phyloP scores from a whole-genome alignment of 1,140 invertebrate genomes.

The Choristoneura fumiferana region DNA sequence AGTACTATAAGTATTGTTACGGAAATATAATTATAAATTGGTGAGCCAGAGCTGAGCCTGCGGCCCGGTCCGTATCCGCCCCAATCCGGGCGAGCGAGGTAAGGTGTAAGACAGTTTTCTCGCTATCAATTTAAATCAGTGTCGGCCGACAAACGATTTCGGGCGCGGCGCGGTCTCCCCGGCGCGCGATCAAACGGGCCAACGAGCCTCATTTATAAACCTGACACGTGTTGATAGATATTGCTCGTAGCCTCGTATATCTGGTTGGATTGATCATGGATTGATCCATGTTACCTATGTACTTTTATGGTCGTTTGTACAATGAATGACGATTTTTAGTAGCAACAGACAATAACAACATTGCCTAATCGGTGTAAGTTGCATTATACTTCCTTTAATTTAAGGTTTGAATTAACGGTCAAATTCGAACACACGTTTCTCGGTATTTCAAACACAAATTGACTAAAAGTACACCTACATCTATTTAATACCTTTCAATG shows the following conservation, averaged over 20 bases:
- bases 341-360: neutral
- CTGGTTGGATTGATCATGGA: neutral
- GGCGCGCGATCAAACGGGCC: neutral
- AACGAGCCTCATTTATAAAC: constrained; percentile 7
- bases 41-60: too few relatives aligned
- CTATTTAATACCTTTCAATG: too few relatives aligned
- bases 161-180: constrained; percentile 1
- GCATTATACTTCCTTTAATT: too few relatives aligned
- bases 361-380: too few relatives aligned
- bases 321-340: neutral
- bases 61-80: too few relatives aligned
- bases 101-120: constrained; percentile 15
- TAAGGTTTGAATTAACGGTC: too few relatives aligned
- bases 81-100: neutral
- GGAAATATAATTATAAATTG: too few relatives aligned
- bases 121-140: constrained; percentile 14
- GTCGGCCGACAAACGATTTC: constrained; percentile 3
- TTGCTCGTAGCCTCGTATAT: neutral
- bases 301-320: neutral
- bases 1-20: too few relatives aligned
- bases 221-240: constrained; percentile 17
- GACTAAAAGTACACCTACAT: neutral
- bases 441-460: too few relatives aligned
- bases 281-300: too few relatives aligned
- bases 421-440: too few relatives aligned